phyloP scores from a whole-genome alignment of 1,140 invertebrate genomes.

The Magallana ariakensis region DNA sequence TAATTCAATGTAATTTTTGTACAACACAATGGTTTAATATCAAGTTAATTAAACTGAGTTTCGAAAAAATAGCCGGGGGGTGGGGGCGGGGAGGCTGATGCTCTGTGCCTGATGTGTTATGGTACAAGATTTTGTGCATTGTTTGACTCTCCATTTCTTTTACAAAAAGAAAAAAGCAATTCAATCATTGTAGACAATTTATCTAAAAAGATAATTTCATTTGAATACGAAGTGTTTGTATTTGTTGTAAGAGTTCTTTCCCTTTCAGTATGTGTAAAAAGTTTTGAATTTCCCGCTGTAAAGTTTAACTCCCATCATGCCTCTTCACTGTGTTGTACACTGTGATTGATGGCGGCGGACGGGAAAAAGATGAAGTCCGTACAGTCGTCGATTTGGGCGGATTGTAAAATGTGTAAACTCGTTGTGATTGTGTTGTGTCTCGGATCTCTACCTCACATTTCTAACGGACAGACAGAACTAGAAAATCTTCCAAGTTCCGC shows the following conservation, averaged over 20 bases:
- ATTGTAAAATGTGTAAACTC: conserved; percentile 38
- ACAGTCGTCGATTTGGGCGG: conserved; percentile 16
- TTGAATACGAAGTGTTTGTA: no score
- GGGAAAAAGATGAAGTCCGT: conserved; percentile 7
- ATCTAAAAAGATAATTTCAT: no score
- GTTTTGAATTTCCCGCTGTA: conserved; percentile 26
- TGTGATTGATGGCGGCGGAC: conserved; percentile 24
- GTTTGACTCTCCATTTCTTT: no score
- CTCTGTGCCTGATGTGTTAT: no score
- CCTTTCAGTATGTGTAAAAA: not conserved
- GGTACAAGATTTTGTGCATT: no score
- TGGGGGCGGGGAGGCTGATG: no score
- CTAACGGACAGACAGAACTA: conserved; percentile 53
- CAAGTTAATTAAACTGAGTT: no score
- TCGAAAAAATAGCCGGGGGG: no score
- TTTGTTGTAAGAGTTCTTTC: not conserved
- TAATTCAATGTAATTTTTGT: no score
- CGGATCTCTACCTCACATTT: conserved; percentile 61
- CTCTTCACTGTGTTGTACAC: not conserved
- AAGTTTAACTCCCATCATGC: conserved; percentile 41
- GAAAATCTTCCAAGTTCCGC: conserved; percentile 54
- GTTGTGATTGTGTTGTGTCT: conserved; percentile 44
- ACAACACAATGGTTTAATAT: no score
- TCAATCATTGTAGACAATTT: no score
- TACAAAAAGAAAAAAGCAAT: no score